Percentiles rank a stretch among this genome's conserved stretches.
phyloP scores from a whole-genome alignment of 2,888 invertebrate species.

The Saturnia japonica region DNA sequence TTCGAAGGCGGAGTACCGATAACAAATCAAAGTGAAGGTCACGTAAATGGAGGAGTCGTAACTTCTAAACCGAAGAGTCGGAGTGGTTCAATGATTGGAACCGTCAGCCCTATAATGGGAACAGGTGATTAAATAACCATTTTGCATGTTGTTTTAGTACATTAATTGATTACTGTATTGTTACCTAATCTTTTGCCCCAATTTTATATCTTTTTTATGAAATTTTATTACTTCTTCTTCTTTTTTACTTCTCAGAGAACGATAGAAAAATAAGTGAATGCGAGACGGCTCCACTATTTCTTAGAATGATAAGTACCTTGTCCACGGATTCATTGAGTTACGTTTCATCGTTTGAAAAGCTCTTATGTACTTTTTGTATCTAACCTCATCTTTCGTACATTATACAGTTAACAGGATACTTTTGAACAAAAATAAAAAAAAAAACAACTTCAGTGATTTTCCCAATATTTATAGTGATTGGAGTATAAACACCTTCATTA shows the following conservation, averaged over 20 bases:
- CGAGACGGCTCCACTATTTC: slow-evolving; percentile 11
- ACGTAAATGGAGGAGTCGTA: slow-evolving; percentile 22
- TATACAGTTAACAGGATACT: neutral
- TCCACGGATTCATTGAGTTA: slow-evolving; percentile 67
- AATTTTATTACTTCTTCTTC: neutral
- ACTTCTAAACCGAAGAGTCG: slow-evolving; percentile 65
- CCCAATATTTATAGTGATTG: neutral
- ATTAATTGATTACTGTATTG: neutral
- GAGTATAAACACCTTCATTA: neutral
- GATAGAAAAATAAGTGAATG: slow-evolving; percentile 1
- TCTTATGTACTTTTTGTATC: slow-evolving; percentile 20
- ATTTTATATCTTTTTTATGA: neutral
- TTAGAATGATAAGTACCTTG: slow-evolving; percentile 71
- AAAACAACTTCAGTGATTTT: too few species aligned
- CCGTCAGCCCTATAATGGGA: slow-evolving; percentile 78
- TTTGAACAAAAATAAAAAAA: too few species aligned
- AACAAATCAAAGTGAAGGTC: slow-evolving; percentile 57
- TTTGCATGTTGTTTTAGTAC: neutral
- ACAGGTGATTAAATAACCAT: slow-evolving; percentile 55
- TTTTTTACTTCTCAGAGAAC: slow-evolving; percentile 5
- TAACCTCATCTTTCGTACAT: neutral
- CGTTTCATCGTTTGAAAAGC: slow-evolving; percentile 35
- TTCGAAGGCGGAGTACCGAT: slow-evolving; percentile 61
- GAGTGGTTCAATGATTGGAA: slow-evolving; percentile 78
- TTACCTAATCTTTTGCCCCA: neutral